These are phyloP conservation scores for Chiroxiphia lanceolata DNA, from an alignment of 2,797 vertebrate genomes.

Conservation along the genomic window DNA sequence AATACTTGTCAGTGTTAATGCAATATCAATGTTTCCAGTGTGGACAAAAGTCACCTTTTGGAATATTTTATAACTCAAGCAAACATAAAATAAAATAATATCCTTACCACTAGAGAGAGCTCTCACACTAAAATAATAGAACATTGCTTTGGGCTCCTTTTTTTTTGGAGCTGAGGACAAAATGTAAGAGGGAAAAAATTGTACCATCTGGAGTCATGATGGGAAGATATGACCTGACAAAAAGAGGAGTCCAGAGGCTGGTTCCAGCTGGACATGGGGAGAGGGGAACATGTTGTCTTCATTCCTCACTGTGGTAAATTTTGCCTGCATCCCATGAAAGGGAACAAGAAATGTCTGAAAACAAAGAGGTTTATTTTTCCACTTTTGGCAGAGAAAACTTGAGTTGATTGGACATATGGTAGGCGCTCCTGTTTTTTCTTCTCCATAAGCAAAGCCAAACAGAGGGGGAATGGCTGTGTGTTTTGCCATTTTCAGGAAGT, in stretches of 20 bases:
- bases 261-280: conserved; percentile 59
- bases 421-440: not conserved
- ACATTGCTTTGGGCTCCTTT: not conserved
- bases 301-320: conserved; percentile 38
- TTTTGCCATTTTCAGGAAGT: not conserved
- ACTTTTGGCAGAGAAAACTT: not conserved
- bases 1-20: not conserved
- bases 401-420: not conserved
- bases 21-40: not conserved
- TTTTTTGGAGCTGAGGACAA: not conserved
- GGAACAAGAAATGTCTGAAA: not conserved
- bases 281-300: conserved; percentile 22
- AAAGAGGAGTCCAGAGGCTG: conserved; percentile 60
- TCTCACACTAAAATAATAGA: conserved; percentile 52
- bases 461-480: not conserved
- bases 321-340: not conserved
- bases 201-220: conserved; percentile 61
- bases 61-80: not conserved
- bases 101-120: conserved; percentile 66
- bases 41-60: not conserved
- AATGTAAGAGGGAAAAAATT: not conserved
- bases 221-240: conserved; percentile 67
- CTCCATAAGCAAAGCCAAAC: not conserved
- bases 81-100: conserved; percentile 6
- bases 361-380: not conserved